Evolutionary conservation across 2,888 invertebrate species (phyloP).

Genomic region (Crossocerus cetratus): DNA sequence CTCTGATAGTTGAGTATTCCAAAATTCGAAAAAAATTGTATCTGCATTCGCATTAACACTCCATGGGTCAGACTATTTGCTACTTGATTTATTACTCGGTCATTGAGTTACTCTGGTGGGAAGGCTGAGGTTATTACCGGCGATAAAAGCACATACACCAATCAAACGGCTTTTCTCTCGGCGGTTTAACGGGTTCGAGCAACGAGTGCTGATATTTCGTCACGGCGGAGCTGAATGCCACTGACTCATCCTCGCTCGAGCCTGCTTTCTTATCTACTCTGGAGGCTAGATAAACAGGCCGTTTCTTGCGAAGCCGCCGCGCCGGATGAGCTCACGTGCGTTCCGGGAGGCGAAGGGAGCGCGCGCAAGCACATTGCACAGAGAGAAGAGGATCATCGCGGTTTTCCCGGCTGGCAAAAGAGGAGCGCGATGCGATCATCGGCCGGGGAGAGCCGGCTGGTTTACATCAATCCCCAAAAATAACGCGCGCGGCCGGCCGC

Average conservation of each 20-base stretch:
- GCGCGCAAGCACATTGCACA: no score
- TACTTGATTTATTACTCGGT: no score
- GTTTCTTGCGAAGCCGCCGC: constrained; percentile 11
- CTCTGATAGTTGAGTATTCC: no score
- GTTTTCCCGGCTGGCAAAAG: constrained; percentile 16
- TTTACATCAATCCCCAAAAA: constrained; percentile 55
- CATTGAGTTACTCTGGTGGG: no score
- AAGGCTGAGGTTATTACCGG: no score
- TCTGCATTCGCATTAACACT: no score
- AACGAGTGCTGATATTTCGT: constrained; percentile 17
- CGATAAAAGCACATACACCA: no score
- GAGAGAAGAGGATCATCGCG: constrained; percentile 6
- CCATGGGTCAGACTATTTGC: no score
- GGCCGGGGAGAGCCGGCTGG: constrained; percentile 33
- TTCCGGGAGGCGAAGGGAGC: background rate
- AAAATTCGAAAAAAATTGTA: no score
- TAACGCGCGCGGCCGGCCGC: constrained; percentile 25
- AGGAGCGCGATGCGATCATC: constrained; percentile 36
- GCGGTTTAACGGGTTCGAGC: background rate
- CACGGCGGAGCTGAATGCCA: background rate
- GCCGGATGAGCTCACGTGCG: constrained; percentile 45
- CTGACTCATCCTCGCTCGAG: constrained; percentile 4
- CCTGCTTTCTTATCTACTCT: constrained; percentile 15
- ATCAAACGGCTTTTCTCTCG: background rate
- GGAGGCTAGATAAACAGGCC: constrained; percentile 6